Evolutionary conservation across 2,797 vertebrate genomes (phyloP), one percentile per base, ranked within the genome.

Genomic region (Liasis olivaceus): DNA sequence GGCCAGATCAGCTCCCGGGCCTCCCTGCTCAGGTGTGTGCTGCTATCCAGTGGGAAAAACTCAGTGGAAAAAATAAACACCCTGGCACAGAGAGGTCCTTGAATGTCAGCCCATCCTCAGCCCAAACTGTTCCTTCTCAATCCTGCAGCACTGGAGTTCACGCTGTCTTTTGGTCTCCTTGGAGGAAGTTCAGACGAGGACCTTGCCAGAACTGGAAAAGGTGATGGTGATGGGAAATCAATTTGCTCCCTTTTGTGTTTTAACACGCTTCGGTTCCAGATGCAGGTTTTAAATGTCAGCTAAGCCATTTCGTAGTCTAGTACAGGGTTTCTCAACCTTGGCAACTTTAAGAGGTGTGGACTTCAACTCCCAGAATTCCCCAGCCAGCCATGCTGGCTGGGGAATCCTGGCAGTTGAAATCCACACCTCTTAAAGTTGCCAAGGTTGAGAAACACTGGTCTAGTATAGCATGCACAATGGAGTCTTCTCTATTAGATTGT

Each of bases 101-200:
- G 95, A 97, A 96, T 95, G 88, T 90, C 51, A 92, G 95, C 95
- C 96, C 95, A 96, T 94, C 95, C 94, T 95, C 96, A 97, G 96
- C 96, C 94, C 90, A 96, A 62, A 96, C 47, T 1, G 90, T 95
- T 97, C 93, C 56, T 86, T 88, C 85, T 59, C 81, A 47, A 36
- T 89, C 36, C 69, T 77, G 26, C 94, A 93, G 89, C 0, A 4
- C 96, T 92, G 95, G 96, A 96, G 93, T 95, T 90, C 17, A 62
- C 85, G 56, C 56, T 87, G 69, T 28, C 3, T 96, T 96, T 95
- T 92, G 94, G 85, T 93, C 95, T 96, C 95, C 31, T 88, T 97
- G 96, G 96, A 96, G 88, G 90, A 91, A 90, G 72, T 95, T 96
- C 97, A 96, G 94, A 93, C 94, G 96, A 93, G 95, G 94, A 94